Evolutionary conservation across 2,113 vertebrate species (phyloP), one percentile per base, ranked within the genome.

Genomic region (Brienomyrus brachyistius): DNA sequence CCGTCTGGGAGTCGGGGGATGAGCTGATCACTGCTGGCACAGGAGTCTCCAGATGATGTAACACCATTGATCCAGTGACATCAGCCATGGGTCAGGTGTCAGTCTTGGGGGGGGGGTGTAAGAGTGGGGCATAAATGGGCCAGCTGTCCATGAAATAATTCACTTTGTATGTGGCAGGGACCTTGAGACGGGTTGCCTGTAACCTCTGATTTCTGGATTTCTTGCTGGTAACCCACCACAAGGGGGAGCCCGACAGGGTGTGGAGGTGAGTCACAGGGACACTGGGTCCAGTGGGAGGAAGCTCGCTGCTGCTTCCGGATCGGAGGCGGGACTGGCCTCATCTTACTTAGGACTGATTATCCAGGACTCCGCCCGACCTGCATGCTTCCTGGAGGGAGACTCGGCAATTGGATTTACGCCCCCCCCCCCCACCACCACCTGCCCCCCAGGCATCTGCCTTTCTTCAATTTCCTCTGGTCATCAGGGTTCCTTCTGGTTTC

Each of bases 61-160:
- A 80, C 48, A 40, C n/a, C 50, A 54, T 80, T 27, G 88, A 89
- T 51, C 88, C 31, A 48, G 27, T 43, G 70, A 89, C 47, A n/a
- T 82, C 88, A 50, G 70, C 31, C 27, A n/a, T 52, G 70, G 88
- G 88, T 89, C 88, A 52, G n/a, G 31, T 89, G 66, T 82, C 66
- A 19, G 47, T 70, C 13, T 45, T 0, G 47, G 45, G 10, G 43
- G 45, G 62, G 21, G 6, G 4, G 13, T 50, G 1, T 74, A 21
- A 15, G 21, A 19, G 17, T 15, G 17, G 62, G 62, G 27, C 8
- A 70, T 11, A 50, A 31, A 48, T 17, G 47, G 77, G 19, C 62
- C 59, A 74, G 62, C 15, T 74, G 62, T 86, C 48, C 4, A n/a
- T 51, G 23, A 51, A 31, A 86, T 86, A 27, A 86, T 86, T 86